These are phyloP conservation scores for Polymixis flavicincta DNA, from an alignment of 2,888 invertebrate genomes.

Conservation along the genomic window DNA sequence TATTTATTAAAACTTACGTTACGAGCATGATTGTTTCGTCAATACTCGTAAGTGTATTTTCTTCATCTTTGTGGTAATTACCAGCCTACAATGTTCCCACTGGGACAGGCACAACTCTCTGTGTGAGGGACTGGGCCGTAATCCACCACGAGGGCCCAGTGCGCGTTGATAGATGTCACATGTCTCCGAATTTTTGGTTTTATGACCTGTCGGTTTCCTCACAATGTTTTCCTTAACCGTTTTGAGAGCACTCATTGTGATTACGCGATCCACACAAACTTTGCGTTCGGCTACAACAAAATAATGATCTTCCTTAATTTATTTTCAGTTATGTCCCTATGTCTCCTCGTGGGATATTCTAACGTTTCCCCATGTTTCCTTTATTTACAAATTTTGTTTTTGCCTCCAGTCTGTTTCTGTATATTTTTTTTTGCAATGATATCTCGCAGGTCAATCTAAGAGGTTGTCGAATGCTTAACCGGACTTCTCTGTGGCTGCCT, in stretches of 20 bases:
- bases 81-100: too few species aligned
- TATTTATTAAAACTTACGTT: neutral
- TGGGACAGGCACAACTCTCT: too few species aligned
- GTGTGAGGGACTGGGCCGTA: too few species aligned
- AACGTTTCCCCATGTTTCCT: neutral
- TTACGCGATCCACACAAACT: neutral
- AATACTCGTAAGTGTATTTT: constrained; percentile 1
- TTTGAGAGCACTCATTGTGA: too few species aligned
- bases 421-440: neutral
- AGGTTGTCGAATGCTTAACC: too few species aligned
- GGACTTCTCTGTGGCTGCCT: too few species aligned
- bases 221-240: too few species aligned
- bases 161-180: too few species aligned
- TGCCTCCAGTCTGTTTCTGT: neutral
- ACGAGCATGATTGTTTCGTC: neutral
- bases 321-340: neutral
- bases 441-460: neutral
- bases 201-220: too few species aligned
- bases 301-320: neutral
- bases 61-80: neutral
- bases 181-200: too few species aligned
- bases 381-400: neutral
- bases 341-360: neutral
- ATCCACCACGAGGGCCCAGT: too few species aligned
- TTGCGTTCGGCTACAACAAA: neutral